Conservation (phyloP, 2,888 invertebrate species). For the Drosophila macrospina region DNA sequence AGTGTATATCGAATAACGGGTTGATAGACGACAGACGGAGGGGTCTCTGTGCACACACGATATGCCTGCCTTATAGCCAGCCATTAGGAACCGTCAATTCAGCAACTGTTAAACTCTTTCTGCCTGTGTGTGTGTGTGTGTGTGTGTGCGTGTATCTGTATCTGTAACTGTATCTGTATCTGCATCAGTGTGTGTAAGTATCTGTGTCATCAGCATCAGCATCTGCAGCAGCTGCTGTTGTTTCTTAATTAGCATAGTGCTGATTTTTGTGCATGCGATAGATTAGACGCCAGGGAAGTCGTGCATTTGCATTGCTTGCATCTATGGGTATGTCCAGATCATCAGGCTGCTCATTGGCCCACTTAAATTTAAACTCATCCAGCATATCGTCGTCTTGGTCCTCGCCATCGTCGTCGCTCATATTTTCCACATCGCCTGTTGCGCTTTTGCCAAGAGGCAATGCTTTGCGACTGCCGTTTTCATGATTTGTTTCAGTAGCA, state of each 20-base stretch:
- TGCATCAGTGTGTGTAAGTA: not conserved
- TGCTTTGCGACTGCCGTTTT: slow-evolving; percentile 54
- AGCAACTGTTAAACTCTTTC: slow-evolving; percentile 53
- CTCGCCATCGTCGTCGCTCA: slow-evolving; percentile 31
- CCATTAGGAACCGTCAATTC: slow-evolving; percentile 77
- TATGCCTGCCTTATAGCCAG: slow-evolving; percentile 73
- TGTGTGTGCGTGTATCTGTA: slow-evolving; percentile 29
- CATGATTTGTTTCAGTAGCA: slow-evolving; percentile 73
- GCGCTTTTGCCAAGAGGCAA: slow-evolving; percentile 45
- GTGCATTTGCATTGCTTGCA: slow-evolving; percentile 52
- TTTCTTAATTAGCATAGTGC: slow-evolving; percentile 73
- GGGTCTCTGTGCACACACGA: slow-evolving; percentile 63
- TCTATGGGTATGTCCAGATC: slow-evolving; percentile 35
- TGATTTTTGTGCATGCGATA: slow-evolving; percentile 83
- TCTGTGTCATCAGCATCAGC: slow-evolving; percentile 16
- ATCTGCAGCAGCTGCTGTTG: slow-evolving; percentile 25
- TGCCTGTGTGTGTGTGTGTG: slow-evolving; percentile 5
- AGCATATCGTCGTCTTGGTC: slow-evolving; percentile 36
- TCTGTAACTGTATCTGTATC: slow-evolving; percentile 31
- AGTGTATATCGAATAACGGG: slow-evolving; percentile 39
- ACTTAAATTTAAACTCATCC: slow-evolving; percentile 48
- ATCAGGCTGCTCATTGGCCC: slow-evolving; percentile 48
- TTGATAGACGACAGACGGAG: slow-evolving; percentile 12
- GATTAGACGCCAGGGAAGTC: slow-evolving; percentile 80
- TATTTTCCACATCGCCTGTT: slow-evolving; percentile 41